phyloP scores from a whole-genome alignment of 2,888 invertebrate species.

The Pristionchus maxplancki region DNA sequence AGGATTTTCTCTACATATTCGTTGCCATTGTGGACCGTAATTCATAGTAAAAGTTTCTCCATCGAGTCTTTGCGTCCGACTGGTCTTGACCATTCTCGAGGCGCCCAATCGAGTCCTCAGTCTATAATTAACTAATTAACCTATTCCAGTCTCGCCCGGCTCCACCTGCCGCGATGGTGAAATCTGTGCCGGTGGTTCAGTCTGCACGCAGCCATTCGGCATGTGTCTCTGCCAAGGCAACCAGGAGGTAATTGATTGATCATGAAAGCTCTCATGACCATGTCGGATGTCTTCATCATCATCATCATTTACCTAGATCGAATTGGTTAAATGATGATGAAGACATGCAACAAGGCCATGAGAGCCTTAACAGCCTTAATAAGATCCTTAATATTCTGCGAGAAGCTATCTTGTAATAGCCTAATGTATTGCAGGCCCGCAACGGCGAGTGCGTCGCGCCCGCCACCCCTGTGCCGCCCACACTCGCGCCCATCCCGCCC shows the following conservation, averaged over 20 bases:
- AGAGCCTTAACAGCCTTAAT: too few species aligned
- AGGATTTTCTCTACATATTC: too few species aligned
- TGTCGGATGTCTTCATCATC: not conserved
- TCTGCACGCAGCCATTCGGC: slow-evolving; percentile 71
- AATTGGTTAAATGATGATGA: not conserved
- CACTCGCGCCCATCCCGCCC: not conserved
- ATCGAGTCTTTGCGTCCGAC: too few species aligned
- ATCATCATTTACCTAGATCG: too few species aligned
- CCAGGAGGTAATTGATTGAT: slow-evolving; percentile 59
- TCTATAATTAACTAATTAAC: not conserved
- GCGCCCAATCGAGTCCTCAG: too few species aligned
- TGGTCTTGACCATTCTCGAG: too few species aligned
- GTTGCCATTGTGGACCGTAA: too few species aligned
- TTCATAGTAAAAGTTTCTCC: not conserved
- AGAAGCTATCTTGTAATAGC: too few species aligned
- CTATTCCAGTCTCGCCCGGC: slow-evolving; percentile 66
- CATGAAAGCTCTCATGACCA: not conserved
- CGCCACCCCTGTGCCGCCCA: slow-evolving; percentile 51
- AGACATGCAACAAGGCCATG: not conserved
- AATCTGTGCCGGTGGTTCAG: slow-evolving; percentile 73
- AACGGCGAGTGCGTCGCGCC: slow-evolving; percentile 73
- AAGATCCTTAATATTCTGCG: too few species aligned
- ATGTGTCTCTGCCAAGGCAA: slow-evolving; percentile 75
- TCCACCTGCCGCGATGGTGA: slow-evolving; percentile 72
- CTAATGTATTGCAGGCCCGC: slow-evolving; percentile 51